Conservation (phyloP, 2,888 invertebrate genomes). For the Anagyrus pseudococci region DNA sequence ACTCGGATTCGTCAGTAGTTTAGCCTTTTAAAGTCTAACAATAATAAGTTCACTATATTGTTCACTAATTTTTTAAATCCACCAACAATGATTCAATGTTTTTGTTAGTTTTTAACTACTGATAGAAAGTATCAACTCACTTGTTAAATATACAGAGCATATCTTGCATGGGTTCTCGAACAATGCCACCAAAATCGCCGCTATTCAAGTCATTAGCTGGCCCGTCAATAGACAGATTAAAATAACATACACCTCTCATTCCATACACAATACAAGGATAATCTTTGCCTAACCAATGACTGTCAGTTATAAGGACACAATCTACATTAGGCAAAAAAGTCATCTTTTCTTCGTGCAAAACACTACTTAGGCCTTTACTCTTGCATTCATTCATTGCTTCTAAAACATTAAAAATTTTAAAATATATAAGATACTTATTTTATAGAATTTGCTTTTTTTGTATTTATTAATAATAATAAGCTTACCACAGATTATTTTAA, state of each 20-base stretch:
- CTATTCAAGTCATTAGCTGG: conserved; percentile 40
- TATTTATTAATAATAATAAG: not conserved
- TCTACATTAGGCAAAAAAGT: conserved; percentile 58
- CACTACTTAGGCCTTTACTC: conserved; percentile 49
- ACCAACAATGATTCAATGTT: too few species aligned
- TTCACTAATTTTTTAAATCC: too few species aligned
- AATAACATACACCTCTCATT: conserved; percentile 55
- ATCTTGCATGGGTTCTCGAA: conserved; percentile 59
- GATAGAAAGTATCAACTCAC: conserved; percentile 1
- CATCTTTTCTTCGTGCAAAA: conserved; percentile 55
- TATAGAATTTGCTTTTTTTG: not conserved
- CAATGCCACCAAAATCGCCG: conserved; percentile 46
- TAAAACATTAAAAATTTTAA: conserved; percentile 29
- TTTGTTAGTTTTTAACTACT: too few species aligned
- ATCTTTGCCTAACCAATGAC: conserved; percentile 62
- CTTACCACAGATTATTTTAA: conserved; percentile 58
- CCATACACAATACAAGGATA: conserved; percentile 63
- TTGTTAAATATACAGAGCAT: conserved; percentile 54
- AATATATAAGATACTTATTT: not conserved
- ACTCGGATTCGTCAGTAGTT: too few species aligned
- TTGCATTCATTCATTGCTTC: conserved; percentile 60
- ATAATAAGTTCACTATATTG: too few species aligned
- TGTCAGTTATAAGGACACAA: conserved; percentile 58
- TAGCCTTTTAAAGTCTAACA: too few species aligned
- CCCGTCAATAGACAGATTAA: conserved; percentile 43